Conservation (phyloP, 2,113 vertebrate genomes). For the Tragulus kanchil region DNA sequence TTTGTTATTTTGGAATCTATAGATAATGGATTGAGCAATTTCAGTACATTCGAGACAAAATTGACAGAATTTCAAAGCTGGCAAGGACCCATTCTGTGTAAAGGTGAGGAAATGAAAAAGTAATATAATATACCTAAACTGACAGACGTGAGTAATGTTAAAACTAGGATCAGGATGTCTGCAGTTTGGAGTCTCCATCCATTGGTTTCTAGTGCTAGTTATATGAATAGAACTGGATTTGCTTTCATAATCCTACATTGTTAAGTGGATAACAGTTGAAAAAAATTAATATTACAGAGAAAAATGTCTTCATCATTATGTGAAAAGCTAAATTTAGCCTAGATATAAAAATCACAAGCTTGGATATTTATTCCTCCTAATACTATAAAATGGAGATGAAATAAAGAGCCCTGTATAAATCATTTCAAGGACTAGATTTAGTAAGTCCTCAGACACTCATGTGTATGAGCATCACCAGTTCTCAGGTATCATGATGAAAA, state of each 20-base stretch:
- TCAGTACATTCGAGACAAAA: conserved; percentile 3
- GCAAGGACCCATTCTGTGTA: fast-evolving
- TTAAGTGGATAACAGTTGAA: neutral
- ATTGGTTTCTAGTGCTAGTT: neutral
- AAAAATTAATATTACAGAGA: neutral
- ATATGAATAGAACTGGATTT: neutral
- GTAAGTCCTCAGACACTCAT: neutral
- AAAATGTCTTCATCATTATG: neutral
- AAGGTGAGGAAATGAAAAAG: neutral
- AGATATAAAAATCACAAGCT: conserved; percentile 7
- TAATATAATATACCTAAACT: neutral
- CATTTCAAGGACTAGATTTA: neutral
- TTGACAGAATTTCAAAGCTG: neutral
- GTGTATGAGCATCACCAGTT: neutral
- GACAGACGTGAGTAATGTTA: neutral
- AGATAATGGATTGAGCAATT: neutral
- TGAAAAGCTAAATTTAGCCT: conserved; percentile 12
- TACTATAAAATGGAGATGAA: neutral
- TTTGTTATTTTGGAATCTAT: neutral
- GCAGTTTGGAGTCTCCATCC: neutral
- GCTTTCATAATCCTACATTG: neutral
- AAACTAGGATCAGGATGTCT: neutral
- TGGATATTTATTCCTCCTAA: neutral
- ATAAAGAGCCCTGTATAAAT: neutral
- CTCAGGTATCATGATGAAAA: neutral